Base-by-base conservation (phyloP, 2,113 vertebrate species). In the Pipa parva region DNA sequence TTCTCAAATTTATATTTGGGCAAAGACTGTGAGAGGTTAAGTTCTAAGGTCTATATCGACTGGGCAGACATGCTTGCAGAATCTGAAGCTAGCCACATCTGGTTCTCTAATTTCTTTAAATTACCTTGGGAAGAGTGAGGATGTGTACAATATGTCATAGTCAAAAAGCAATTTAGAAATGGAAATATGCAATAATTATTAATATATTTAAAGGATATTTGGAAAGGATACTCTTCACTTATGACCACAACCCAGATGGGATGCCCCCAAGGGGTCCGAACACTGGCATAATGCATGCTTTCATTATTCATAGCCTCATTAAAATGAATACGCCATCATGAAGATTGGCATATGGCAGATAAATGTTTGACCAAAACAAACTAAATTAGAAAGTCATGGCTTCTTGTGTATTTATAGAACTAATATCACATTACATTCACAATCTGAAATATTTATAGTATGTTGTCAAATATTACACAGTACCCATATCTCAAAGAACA, bases 231-330 rank as follows among this genome's bases (percentile, higher is more conserved):
- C 31, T 54, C 33, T 27, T 27, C 57, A 22, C 37, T 60, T 50
- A 24, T 28, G 57, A 26, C 56, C 56, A 29, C 56, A 28, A 52
- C 60, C 65, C 65, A 68, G 65, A 69, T 69, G 65, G 65, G 65
- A 69, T 52, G 65, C 50, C 39, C 65, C 57, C 65, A 60, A 17
- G 59, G 45, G 65, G 65, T 60, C 65, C 51, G 46, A 51, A 54
- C 36, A 26, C 65, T 69, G 57, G 57, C 57, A 69, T 42, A 69
- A 51, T 52, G 22, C n/a, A 18, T 60, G 36, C 29, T 69, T 69
- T 69, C 59, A 69, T 69, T 69, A 60, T 69, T 69, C 57, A 69
- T 60, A 52, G 65, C 17, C 49, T 69, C 65, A 69, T 69, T 69
- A 69, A 60, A 68, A 60, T 37, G 57, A 69, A 69, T 60, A 52